Evolutionary conservation across 2,797 vertebrate genomes (phyloP), one percentile per base, ranked within the genome.

Genomic region (Megalops cyprinoides): DNA sequence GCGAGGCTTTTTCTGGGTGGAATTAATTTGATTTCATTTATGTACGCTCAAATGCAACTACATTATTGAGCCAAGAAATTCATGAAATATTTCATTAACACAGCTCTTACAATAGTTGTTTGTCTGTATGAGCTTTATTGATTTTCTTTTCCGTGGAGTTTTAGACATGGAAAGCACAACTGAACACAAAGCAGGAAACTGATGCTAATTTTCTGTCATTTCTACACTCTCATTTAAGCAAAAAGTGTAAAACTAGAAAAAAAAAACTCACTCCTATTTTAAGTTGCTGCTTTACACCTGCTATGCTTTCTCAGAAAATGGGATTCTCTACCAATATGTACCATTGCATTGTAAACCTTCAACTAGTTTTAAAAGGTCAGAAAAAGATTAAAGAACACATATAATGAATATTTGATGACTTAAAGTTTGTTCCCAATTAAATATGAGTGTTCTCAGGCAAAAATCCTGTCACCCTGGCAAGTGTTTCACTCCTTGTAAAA

Each of bases 401-500:
- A 3, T 31, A 80, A 79, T 76, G 48, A 65, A 82, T 37, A 55
- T 12, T 53, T 80, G 62, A 83, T 58, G 44, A 74, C 84, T 75
- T 84, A 69, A 60, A 77, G 71, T 84, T 78, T 58, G 18, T 74
- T 86, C 67, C 85, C 87, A 87, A 92, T 91, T 88, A 90, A 87
- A 90, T 67, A 74, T 8, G 77, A 79, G 80, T 67, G 81, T 87
- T 90, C 53, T 81, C 62, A 46, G 20, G 44, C 18, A 73, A 71
- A 79, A 55, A 83, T 91, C 90, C 90, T 92, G 94, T 95, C 94
- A 94, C 92, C 85, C 81, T 86, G 87, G 86, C 73, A 92, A 88
- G 94, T 91, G 92, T 94, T 95, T 96, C 90, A 90, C 95, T 93
- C 93, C 90, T 85, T 76, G 74, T 81, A 44, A 89, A 90, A 93